Base-by-base conservation (phyloP, 2,113 vertebrate genomes). In the Sinocyclocheilus maitianheensis region DNA sequence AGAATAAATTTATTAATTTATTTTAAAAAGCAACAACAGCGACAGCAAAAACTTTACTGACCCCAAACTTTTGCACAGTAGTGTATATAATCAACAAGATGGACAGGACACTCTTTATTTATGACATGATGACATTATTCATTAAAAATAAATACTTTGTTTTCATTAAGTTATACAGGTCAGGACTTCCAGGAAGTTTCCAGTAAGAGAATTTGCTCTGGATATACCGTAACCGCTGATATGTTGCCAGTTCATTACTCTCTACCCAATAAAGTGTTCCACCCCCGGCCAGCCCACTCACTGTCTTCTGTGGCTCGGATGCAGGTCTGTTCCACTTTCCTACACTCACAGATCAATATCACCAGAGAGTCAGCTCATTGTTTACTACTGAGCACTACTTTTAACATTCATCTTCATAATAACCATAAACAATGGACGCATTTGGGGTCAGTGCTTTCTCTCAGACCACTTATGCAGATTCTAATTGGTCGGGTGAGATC, bases 221-320 rank as follows among this genome's bases (percentile, higher is more conserved):
- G 16, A 83, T n/a, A 55, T 83, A 55, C 81, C 4, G 65, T 51
- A 81, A 65, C 60, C 14, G 2, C 79, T 48, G 60, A 46, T 67
- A 26, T 81, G 62, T 67, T 81, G 80, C 80, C 80, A 71, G 81
- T 48, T 83, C 63, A 67, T 83, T 71, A 67, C 81, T 81, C 58
- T 80, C 37, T 43, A 43, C 77, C 58, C 58, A 62, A 24, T 80
- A 62, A 80, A 40, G 5, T 8, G 62, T 81, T 81, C 78, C 37
- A 65, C 78, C 80, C 12, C 46, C 63, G 71, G 43, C 63, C 43
- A 51, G 30, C 46, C 81, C 24, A n/a, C 65, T 83, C 60, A 24
- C 37, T 65, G 7, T 81, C 79, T 65, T 7, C 37, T 81, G 78
- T 46, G 58, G 13, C 40, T 65, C 58, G 43, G 37, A 18, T 80